Evolutionary conservation across 2,113 vertebrate genomes (phyloP).

Genomic region (Sebastes schlegelii): DNA sequence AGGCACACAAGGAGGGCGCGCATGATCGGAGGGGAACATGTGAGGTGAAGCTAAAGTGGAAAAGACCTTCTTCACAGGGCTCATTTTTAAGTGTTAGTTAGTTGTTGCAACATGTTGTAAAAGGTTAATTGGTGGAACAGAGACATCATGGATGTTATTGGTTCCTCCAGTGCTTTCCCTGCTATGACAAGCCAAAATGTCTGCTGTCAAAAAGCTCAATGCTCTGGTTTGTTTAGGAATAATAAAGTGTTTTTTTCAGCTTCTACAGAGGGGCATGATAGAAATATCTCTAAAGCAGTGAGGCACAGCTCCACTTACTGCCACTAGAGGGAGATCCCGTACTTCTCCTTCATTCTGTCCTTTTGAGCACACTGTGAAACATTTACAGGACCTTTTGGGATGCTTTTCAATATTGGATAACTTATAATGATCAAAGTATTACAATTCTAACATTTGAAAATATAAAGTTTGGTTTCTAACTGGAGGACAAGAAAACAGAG

Average conservation of each 20-base stretch:
- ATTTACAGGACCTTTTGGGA: not conserved
- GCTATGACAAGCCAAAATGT: not conserved
- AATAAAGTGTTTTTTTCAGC: not conserved
- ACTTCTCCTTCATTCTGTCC: not conserved
- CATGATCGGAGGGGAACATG: not conserved
- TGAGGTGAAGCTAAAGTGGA: not conserved
- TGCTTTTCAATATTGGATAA: too few relatives aligned
- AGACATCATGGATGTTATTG: not conserved
- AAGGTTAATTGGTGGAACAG: too few relatives aligned
- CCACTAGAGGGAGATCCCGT: conserved; percentile 44
- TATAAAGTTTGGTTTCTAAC: too few relatives aligned
- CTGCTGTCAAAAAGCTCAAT: not conserved
- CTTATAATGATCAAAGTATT: too few relatives aligned
- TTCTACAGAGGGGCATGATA: not conserved
- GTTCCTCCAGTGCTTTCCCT: not conserved
- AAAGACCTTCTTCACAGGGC: not conserved
- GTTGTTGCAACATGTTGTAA: not conserved
- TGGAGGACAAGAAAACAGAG: too few relatives aligned
- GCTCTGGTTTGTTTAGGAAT: not conserved
- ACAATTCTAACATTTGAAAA: too few relatives aligned
- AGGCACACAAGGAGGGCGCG: not conserved
- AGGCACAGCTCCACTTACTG: not conserved
- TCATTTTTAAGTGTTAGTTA: not conserved
- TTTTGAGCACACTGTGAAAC: not conserved
- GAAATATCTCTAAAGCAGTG: not conserved